Evolutionary conservation across 2,797 vertebrate genomes (phyloP).

Genomic region (Atherinosoma microstoma): DNA sequence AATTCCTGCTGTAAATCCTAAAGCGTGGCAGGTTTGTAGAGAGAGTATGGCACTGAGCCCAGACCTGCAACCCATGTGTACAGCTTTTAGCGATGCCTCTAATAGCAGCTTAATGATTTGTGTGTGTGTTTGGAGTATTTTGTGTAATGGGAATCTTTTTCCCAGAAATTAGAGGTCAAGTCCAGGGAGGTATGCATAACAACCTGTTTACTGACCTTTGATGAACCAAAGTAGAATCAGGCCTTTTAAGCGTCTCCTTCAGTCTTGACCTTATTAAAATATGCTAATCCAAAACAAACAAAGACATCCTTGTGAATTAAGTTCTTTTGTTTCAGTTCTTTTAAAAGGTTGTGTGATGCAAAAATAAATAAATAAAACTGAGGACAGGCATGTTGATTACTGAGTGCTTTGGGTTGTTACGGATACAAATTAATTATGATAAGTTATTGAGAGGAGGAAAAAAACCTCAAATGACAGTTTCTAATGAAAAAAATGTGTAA

Average conservation of each 20-base stretch:
- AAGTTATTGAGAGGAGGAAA: no score
- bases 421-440: not conserved
- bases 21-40: conserved; percentile 15
- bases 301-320: conserved; percentile 54
- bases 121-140: not conserved
- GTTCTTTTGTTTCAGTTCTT: conserved; percentile 41
- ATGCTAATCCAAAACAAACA: conserved; percentile 64
- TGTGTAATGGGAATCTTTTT: conserved; percentile 15
- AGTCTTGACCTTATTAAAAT: conserved; percentile 49
- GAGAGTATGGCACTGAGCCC: conserved; percentile 28
- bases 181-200: conserved; percentile 28
- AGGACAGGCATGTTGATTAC: conserved; percentile 60
- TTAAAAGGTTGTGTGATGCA: conserved; percentile 46
- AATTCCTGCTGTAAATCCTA: conserved; percentile 31
- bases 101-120: conserved; percentile 32
- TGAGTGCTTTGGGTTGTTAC: conserved; percentile 21
- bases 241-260: conserved; percentile 30
- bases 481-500: no score
- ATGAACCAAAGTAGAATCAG: conserved; percentile 28
- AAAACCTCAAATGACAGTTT: no score
- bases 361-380: conserved; percentile 38
- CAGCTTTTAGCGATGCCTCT: conserved; percentile 17
- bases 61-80: conserved; percentile 26
- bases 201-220: conserved; percentile 53
- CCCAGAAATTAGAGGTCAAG: conserved; percentile 28